Base-by-base conservation (phyloP, 2,113 vertebrate genomes). In the Cromileptes altivelis region DNA sequence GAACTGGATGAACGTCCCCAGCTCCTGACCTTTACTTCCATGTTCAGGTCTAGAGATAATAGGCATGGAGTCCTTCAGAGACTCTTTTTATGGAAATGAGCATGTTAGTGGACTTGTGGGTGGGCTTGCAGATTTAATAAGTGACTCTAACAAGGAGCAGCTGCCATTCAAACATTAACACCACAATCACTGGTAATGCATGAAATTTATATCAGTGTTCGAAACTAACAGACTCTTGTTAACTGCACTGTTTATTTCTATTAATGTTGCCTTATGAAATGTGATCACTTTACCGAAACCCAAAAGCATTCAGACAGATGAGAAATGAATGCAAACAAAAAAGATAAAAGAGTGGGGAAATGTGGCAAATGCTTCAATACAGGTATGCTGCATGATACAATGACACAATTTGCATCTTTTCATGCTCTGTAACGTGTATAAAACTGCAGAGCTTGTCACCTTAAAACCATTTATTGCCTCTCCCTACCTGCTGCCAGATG, bases 41-140 rank as follows among this genome's bases (percentile, higher is more conserved):
- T 88, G 70, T 88, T 76, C 75, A 77, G 78, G 56, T 69, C 81
- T 52, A 15, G 37, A 80, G 72, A 82, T 91, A 88, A 89, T 76
- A 72, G 78, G 72, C 70, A 37, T 63, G 37, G 18, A 69, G 84
- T 65, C 74, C 75, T 73, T 84, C 82, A 90, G 89, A 88, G 84
- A 82, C 33, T 88, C 71, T 50, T 75, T 68, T 84, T 87, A 94
- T 91, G 91, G 62, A 90, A 92, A 94, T 92, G 49, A 84, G 87
- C 27, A 15, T 81, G 69, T 81, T 84, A 83, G 70, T 75, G 78
- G 78, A 57, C 49, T 67, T 76, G 45, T 78, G 71, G 49, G 88
- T 86, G 73, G 71, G 76, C n/a, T 65, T 58, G 74, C 57, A 80
- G 85, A 91, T 89, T 72, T 85, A 89, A 89, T 88, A 91, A 87